These are phyloP conservation scores for Epinephelus awoara DNA, from an alignment of 2,797 vertebrate genomes.

Conservation along the genomic window DNA sequence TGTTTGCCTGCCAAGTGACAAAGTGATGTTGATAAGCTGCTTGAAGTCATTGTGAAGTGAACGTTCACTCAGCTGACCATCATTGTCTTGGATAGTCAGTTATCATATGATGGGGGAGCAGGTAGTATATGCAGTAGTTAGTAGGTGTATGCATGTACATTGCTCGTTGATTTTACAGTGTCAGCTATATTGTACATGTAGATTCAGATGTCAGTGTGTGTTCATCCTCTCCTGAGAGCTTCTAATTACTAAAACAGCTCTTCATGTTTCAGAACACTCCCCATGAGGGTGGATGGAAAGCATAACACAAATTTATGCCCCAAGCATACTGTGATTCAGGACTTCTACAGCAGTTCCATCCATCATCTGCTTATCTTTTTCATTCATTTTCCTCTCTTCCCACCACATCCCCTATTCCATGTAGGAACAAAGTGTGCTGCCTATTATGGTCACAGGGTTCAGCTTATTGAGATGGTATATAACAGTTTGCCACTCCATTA, in stretches of 20 bases:
- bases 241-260: slow-evolving; percentile 2
- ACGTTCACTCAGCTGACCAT: neutral
- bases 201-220: neutral
- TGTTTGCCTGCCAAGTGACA: neutral
- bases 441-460: neutral
- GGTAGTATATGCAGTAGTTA: neutral
- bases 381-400: slow-evolving; percentile 19
- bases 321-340: neutral
- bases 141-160: neutral
- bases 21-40: neutral
- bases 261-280: neutral
- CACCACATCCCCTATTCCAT: slow-evolving; percentile 3
- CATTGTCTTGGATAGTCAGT: too few relatives aligned
- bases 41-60: neutral
- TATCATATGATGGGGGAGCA: neutral
- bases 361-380: slow-evolving; percentile 23
- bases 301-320: neutral
- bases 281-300: slow-evolving; percentile 13
- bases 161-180: neutral
- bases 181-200: neutral
- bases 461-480: slow-evolving; percentile 27
- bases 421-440: neutral
- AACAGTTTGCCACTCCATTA: slow-evolving; percentile 29
- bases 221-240: neutral
- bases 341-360: neutral